A percentile compares a stretch with the other conserved stretches of the same genome.
Evolutionary conservation across 2,888 invertebrate genomes (phyloP).

Genomic region (Ceriagrion tenellum): DNA sequence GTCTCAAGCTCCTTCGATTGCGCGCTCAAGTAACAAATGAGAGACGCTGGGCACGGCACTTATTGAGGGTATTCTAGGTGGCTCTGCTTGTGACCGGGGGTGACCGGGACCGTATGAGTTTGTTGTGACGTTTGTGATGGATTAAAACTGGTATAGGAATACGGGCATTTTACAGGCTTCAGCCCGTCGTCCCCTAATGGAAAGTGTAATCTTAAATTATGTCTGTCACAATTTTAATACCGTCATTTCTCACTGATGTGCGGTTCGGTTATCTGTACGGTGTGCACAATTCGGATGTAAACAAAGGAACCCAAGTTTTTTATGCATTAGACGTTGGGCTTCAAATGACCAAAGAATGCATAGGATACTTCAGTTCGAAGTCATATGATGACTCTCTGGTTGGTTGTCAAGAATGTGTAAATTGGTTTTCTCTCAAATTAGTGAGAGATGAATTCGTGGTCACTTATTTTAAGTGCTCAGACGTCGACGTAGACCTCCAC

Average conservation of each 20-base stretch:
- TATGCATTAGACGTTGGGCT: conserved; percentile 33
- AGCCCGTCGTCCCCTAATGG: not conserved
- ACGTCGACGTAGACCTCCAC: not conserved
- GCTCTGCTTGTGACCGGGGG: no score
- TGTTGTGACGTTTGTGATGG: not conserved
- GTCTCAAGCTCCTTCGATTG: no score
- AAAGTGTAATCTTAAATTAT: not conserved
- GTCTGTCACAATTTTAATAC: conserved; percentile 34
- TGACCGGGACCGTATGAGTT: no score
- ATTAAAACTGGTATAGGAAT: not conserved
- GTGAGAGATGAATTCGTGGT: conserved; percentile 41
- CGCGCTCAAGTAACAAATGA: no score
- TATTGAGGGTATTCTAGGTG: no score
- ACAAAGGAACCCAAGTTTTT: not conserved
- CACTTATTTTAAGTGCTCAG: not conserved
- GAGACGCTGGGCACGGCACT: no score
- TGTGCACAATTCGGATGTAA: not conserved
- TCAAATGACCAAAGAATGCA: conserved; percentile 30
- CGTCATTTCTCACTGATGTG: conserved; percentile 45
- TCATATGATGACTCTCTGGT: not conserved
- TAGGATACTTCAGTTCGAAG: conserved; percentile 44
- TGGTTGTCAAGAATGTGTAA: not conserved
- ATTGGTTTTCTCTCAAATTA: conserved; percentile 43
- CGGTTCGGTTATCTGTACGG: conserved; percentile 46
- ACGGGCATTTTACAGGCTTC: not conserved